Evolutionary conservation across 2,888 invertebrate species (phyloP).

Genomic region (Ceraclea dissimilis): DNA sequence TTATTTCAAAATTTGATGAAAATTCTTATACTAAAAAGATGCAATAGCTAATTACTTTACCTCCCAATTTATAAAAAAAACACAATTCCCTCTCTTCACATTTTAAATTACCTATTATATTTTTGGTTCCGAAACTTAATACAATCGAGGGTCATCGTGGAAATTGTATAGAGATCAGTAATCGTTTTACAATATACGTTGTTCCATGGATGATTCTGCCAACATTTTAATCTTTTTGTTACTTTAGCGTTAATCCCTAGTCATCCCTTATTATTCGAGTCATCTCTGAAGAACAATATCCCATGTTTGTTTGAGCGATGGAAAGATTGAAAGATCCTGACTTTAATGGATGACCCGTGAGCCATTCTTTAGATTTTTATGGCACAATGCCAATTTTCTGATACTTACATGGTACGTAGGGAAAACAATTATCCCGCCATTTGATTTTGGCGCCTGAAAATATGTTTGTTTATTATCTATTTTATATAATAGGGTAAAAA

Average conservation of each 20-base stretch:
- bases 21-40: no score
- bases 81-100: no score
- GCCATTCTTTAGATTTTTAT: constrained; percentile 14
- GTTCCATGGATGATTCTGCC: not conserved
- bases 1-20: no score
- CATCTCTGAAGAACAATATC: constrained; percentile 15
- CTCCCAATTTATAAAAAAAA: no score
- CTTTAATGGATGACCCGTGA: constrained; percentile 23
- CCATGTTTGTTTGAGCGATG: constrained; percentile 14
- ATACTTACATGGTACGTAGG: no score
- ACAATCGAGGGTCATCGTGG: no score
- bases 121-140: no score
- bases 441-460: not conserved
- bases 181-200: not conserved
- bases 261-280: constrained; percentile 12
- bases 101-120: no score
- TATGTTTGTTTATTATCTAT: no score
- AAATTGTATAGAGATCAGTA: no score
- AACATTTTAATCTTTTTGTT: constrained; percentile 2
- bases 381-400: constrained; percentile 18
- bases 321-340: constrained; percentile 16
- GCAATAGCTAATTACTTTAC: no score
- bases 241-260: constrained; percentile 3
- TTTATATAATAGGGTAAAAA: no score
- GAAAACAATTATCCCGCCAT: constrained; percentile 13